Conservation (phyloP, 2,888 invertebrate genomes). For the Pammene aurita region DNA sequence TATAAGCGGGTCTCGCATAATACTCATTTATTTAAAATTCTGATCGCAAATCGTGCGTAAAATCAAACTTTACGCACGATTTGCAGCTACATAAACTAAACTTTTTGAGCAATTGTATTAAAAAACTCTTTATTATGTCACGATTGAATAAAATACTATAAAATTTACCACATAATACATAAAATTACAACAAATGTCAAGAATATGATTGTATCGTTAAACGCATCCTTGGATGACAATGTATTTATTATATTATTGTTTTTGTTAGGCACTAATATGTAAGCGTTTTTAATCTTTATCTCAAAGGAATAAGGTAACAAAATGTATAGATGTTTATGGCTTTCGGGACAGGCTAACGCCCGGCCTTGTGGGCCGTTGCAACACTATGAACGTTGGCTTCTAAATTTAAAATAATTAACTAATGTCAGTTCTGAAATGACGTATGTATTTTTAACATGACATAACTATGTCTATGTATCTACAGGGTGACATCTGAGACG, state of each 20-base stretch:
- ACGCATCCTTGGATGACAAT: conserved; percentile 13
- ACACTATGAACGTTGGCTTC: conserved; percentile 12
- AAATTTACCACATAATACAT: background rate
- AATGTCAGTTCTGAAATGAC: background rate
- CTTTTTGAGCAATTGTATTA: too few species aligned
- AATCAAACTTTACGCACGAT: too few species aligned
- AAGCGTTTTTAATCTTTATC: conserved; percentile 1
- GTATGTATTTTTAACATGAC: background rate
- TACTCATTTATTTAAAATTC: too few species aligned
- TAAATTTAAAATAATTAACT: conserved; percentile 24
- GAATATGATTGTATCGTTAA: background rate
- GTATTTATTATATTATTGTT: conserved; percentile 19
- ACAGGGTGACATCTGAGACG: too few species aligned
- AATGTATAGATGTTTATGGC: conserved; percentile 2
- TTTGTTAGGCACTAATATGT: background rate
- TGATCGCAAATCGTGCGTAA: too few species aligned
- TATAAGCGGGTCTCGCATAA: too few species aligned
- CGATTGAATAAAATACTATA: too few species aligned
- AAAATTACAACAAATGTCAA: background rate
- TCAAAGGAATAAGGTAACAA: background rate
- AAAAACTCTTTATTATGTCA: too few species aligned
- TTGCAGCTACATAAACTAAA: too few species aligned
- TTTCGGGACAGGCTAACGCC: background rate
- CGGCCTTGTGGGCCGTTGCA: conserved; percentile 21
- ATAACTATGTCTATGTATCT: too few species aligned